A percentile compares a stretch with the other conserved stretches of the same genome.
phyloP scores from a whole-genome alignment of 2,797 vertebrate species.

The Tapera naevia region DNA sequence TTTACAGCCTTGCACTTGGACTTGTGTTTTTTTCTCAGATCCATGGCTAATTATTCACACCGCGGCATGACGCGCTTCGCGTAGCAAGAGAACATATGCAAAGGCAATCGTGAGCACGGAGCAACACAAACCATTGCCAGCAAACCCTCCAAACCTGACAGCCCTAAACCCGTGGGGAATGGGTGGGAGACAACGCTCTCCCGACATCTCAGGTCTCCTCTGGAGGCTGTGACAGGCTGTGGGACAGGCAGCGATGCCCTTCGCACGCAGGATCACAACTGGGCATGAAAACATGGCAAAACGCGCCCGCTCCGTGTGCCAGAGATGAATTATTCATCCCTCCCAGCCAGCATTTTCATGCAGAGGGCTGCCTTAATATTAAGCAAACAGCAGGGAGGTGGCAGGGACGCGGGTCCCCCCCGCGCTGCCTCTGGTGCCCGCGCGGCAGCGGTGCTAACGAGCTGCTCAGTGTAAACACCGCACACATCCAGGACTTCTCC shows the following conservation, averaged over 20 bases:
- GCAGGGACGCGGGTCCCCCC: background rate
- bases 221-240: background rate
- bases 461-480: rapidly evolving
- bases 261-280: background rate
- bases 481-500: background rate
- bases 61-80: rapidly evolving
- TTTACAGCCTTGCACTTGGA: rapidly evolving
- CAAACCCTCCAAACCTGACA: background rate
- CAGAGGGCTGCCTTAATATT: background rate
- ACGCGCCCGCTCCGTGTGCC: rapidly evolving
- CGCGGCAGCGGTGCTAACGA: background rate
- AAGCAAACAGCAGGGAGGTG: background rate
- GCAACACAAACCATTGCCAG: background rate
- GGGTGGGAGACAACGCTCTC: background rate
- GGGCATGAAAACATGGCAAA: background rate
- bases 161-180: rapidly evolving
- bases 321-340: background rate
- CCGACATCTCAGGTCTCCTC: background rate
- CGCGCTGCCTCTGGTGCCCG: rapidly evolving
- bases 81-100: background rate
- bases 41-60: background rate
- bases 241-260: rapidly evolving
- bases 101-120: background rate
- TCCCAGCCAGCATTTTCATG: background rate
- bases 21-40: too few species aligned